Conservation (phyloP, 1,140 invertebrate species). For the Asobara japonica region DNA sequence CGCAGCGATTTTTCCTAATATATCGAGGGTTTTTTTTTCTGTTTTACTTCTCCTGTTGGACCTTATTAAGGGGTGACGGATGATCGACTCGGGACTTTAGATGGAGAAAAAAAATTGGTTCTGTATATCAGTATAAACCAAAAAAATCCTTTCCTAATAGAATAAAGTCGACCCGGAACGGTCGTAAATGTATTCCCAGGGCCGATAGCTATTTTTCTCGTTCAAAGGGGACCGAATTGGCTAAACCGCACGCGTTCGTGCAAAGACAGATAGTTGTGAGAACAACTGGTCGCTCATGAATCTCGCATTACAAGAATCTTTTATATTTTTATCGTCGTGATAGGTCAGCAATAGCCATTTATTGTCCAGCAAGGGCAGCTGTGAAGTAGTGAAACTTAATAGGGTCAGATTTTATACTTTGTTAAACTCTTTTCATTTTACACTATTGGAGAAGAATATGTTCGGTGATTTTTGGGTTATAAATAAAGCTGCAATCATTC, state of each 20-base stretch:
- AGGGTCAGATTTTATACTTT: no score
- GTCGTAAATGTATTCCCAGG: slow-evolving; percentile 67
- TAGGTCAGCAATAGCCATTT: no score
- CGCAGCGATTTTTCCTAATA: background rate
- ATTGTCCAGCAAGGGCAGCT: no score
- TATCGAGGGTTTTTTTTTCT: background rate
- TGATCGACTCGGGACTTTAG: slow-evolving; percentile 24
- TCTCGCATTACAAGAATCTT: background rate
- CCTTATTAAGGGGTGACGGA: slow-evolving; percentile 34
- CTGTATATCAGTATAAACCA: slow-evolving; percentile 58
- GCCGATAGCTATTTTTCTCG: slow-evolving; percentile 66
- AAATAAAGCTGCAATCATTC: no score
- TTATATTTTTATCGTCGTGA: no score
- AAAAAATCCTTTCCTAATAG: slow-evolving; percentile 65
- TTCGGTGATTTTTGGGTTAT: no score
- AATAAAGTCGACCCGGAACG: slow-evolving; percentile 61
- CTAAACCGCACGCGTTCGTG: slow-evolving; percentile 60
- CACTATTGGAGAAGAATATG: no score
- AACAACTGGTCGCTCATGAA: slow-evolving; percentile 41
- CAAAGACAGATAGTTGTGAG: slow-evolving; percentile 57
- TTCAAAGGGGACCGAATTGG: slow-evolving; percentile 62
- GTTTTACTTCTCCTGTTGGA: background rate
- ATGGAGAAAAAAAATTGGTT: slow-evolving; percentile 9
- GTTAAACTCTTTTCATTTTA: no score
- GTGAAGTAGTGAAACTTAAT: no score